Evolutionary conservation across 2,797 vertebrate genomes (phyloP).

Genomic region (Dendrocincla fuliginosa): DNA sequence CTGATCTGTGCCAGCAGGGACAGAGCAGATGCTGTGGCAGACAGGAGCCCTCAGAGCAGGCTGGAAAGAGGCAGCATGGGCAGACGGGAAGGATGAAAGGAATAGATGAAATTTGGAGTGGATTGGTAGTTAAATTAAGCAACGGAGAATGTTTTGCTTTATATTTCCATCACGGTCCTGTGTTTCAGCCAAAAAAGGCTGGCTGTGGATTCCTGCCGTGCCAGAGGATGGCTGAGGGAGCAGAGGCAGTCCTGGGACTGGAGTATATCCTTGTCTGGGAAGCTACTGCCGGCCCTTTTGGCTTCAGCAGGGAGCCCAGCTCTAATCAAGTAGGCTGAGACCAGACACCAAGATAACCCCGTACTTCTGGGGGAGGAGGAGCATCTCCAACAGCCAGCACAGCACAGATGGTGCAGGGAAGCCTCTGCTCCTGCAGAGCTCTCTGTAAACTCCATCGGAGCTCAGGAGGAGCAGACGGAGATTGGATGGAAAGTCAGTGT

Average conservation of each 20-base stretch:
- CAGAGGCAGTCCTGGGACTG: not conserved
- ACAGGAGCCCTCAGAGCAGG: not conserved
- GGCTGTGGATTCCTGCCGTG: not conserved
- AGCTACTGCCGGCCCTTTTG: not conserved
- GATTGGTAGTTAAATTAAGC: conserved; percentile 8
- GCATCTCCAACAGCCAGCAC: not conserved
- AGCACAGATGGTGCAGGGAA: not conserved
- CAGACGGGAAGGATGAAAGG: not conserved
- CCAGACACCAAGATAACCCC: not conserved
- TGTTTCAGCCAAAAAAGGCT: not conserved
- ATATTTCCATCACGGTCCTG: not conserved
- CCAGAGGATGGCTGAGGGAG: not conserved
- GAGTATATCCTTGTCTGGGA: not conserved
- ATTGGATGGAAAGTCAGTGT: not conserved
- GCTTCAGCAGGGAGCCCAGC: not conserved
- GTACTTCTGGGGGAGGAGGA: not conserved
- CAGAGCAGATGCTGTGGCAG: not conserved
- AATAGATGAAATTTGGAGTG: not conserved
- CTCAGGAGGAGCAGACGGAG: not conserved
- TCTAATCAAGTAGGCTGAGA: not conserved
- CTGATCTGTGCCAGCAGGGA: not conserved
- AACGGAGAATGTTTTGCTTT: not conserved
- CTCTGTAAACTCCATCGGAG: not conserved
- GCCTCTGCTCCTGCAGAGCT: not conserved
- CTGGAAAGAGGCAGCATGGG: not conserved